Conservation (phyloP, 1,140 invertebrate species). For the Tribolium castaneum region DNA sequence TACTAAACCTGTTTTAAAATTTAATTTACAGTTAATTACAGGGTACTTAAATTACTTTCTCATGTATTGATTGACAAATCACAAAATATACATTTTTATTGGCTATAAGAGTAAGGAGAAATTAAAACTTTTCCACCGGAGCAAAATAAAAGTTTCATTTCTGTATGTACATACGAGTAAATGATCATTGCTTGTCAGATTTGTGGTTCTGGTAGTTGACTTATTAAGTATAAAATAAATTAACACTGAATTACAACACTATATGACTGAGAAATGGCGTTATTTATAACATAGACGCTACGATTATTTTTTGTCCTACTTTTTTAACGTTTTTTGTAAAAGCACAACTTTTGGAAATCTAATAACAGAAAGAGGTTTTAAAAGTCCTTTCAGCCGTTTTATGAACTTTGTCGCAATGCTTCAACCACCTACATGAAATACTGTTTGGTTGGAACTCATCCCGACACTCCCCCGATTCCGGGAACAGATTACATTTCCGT, state of each 20-base stretch:
- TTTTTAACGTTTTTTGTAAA: no score
- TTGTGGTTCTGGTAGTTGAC: neutral
- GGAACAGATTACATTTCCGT: neutral
- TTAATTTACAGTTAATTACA: neutral
- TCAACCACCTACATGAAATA: neutral
- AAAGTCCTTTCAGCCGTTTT: neutral
- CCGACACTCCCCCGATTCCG: neutral
- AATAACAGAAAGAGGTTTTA: neutral
- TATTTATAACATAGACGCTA: neutral
- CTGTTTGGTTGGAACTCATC: neutral
- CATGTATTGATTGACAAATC: neutral
- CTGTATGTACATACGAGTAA: neutral
- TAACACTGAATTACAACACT: neutral
- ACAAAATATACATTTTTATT: neutral
- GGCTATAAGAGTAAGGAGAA: neutral
- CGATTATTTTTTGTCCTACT: no score
- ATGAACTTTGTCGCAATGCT: neutral
- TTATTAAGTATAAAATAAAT: neutral
- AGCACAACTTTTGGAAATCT: no score
- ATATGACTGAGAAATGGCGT: neutral
- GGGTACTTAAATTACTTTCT: neutral
- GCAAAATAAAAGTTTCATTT: neutral
- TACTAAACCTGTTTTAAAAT: neutral
- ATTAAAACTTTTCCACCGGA: constrained; percentile 23
- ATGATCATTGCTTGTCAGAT: neutral